Evolutionary conservation across 2,797 vertebrate species (phyloP).

Genomic region (Anniella stebbinsi): DNA sequence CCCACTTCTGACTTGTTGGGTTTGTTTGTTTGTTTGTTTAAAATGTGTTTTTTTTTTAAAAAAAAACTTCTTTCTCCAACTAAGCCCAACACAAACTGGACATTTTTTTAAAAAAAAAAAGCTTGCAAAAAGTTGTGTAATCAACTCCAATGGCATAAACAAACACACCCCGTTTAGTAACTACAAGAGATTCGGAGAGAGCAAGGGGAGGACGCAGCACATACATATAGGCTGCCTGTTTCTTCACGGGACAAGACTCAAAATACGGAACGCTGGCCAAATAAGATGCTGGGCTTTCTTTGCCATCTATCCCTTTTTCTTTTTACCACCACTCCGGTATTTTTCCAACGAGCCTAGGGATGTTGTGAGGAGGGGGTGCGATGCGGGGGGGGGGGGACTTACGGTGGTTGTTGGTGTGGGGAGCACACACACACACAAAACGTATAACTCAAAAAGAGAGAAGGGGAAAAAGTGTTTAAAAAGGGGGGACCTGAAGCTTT

Average conservation of each 20-base stretch:
- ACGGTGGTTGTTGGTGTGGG: background rate
- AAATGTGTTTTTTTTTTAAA: background rate
- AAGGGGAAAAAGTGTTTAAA: background rate
- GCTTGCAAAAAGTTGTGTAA: conserved; percentile 12
- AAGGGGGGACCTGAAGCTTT: background rate
- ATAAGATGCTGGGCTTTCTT: background rate
- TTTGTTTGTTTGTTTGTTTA: background rate
- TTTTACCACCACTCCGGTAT: background rate
- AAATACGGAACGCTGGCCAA: background rate
- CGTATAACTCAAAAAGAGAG: background rate
- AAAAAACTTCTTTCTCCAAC: conserved; percentile 66
- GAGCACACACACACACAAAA: background rate
- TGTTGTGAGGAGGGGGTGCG: background rate
- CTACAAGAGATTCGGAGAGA: background rate
- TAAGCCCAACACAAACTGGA: background rate
- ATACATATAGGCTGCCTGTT: background rate
- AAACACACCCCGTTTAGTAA: background rate
- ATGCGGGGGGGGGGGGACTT: too few species aligned
- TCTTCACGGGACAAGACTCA: background rate
- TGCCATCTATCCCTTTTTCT: background rate
- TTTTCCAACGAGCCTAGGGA: background rate
- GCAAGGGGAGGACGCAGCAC: too few species aligned
- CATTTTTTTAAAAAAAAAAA: background rate
- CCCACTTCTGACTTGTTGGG: conserved; percentile 7
- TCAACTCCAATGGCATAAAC: background rate